These are phyloP conservation scores for Serilophus lunatus DNA, from an alignment of 2,113 vertebrate species.

Conservation along the genomic window DNA sequence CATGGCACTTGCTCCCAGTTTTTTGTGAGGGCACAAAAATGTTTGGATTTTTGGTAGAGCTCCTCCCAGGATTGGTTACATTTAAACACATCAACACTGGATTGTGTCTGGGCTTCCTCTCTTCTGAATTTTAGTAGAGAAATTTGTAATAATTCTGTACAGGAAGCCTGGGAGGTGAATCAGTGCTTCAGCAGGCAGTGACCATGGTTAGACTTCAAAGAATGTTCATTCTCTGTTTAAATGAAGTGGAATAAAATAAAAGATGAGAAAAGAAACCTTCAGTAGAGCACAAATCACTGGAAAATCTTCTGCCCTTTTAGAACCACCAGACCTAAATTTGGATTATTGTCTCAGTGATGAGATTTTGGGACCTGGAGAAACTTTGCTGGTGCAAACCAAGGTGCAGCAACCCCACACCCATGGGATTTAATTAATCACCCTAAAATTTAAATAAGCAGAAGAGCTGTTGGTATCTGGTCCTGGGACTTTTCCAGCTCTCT, in stretches of 20 bases:
- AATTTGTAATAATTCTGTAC: constrained; percentile 51
- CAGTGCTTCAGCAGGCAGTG: constrained; percentile 54
- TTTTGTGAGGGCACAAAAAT: neutral
- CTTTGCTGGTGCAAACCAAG: neutral
- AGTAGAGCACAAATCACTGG: neutral
- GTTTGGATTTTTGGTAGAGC: constrained; percentile 8
- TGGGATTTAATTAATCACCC: neutral
- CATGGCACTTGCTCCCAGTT: neutral
- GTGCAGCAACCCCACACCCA: too few species aligned
- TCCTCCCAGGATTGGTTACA: neutral
- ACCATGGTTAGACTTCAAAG: constrained; percentile 66
- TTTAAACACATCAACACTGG: neutral
- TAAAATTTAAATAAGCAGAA: neutral
- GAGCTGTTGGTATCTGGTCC: too few species aligned
- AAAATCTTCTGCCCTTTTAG: neutral
- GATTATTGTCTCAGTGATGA: neutral
- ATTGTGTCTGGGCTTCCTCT: constrained; percentile 38
- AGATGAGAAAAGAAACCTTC: constrained; percentile 48
- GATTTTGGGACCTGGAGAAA: neutral
- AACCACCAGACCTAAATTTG: neutral
- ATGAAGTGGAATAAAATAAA: constrained; percentile 61
- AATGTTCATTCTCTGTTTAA: constrained; percentile 62
- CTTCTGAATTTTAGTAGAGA: constrained; percentile 52
- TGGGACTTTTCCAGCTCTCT: neutral
- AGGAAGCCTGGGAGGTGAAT: constrained; percentile 54